phyloP scores from a whole-genome alignment of 1,140 invertebrate species.

The Leptonema lineaticorne region DNA sequence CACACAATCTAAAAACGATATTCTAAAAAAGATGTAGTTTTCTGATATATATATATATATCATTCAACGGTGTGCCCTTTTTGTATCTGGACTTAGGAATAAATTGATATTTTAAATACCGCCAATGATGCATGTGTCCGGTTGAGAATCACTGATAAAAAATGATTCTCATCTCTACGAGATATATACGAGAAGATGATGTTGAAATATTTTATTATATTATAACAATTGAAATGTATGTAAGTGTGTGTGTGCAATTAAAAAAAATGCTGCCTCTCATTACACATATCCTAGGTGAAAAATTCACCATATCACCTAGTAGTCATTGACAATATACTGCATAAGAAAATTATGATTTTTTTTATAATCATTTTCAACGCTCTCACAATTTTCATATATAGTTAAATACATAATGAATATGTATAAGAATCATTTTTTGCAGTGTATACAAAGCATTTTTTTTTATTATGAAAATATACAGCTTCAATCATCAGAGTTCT shows the following conservation, averaged over 20 bases:
- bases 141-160: too few species aligned
- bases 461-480: constrained; percentile 7
- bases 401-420: too few species aligned
- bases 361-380: background rate
- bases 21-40: too few species aligned
- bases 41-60: too few species aligned
- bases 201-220: constrained; percentile 5
- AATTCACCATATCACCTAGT: constrained; percentile 18
- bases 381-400: too few species aligned
- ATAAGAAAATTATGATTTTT: background rate
- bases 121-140: too few species aligned
- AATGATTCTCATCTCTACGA: constrained; percentile 5
- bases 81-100: too few species aligned
- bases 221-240: constrained; percentile 6
- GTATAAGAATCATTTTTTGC: too few species aligned
- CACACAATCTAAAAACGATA: too few species aligned
- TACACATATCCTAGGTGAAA: constrained; percentile 26
- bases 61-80: too few species aligned
- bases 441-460: background rate
- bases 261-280: constrained; percentile 1
- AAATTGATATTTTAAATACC: constrained; percentile 1
- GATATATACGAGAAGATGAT: constrained; percentile 14
- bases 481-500: constrained; percentile 6
- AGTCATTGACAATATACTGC: constrained; percentile 25
- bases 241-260: background rate